Evolutionary conservation across 2,888 invertebrate genomes (phyloP), one percentile per base, ranked within the genome.

Genomic region (Hololepta plana): DNA sequence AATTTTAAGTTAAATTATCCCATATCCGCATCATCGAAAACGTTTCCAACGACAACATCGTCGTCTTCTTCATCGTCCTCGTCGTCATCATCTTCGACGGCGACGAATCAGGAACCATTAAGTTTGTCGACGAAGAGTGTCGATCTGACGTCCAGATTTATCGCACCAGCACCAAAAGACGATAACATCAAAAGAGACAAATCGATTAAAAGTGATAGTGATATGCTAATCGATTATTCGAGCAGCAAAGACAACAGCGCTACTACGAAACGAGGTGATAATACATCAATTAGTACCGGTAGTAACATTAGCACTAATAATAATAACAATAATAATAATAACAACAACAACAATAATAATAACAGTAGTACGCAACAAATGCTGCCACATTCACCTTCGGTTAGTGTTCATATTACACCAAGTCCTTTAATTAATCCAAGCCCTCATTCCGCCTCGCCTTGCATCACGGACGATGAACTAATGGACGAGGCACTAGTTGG

Each of bases 401-500:
- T 77, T 23, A 72, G 75, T 29, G 64, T 80, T 38, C 77, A 75
- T 47, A 69, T 80, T 34, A 74, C 73, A 8, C 73, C 74, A 0
- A 71, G 73, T 23, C 72, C 75, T 0, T 57, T 72, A 20, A 55
- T 65, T 20, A 67, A 68, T 24, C 69, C 72, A 4, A 75, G 77
- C 4, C 65, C 67, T 2, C 64, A 62, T 39, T 65, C 76, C 13
- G 71, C 73, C 38, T 77, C 80, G 4, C 79, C 81, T 10, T 75
- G 77, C 41, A 76, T 80, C 39, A 80, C 84, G 23, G 87, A 87
- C 46, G 87, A 88, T 50, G 87, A 87, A 45, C 67, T 85, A 11
- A 84, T 84, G 79, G 84, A 87, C 51, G 84, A 82, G 48, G 82
- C 82, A 4, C 57, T 85, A 24, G 74, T 80, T 26, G 79, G 79